Evolutionary conservation across 2,113 vertebrate species (phyloP), one percentile per base, ranked within the genome.

Genomic region (Gallinago media): DNA sequence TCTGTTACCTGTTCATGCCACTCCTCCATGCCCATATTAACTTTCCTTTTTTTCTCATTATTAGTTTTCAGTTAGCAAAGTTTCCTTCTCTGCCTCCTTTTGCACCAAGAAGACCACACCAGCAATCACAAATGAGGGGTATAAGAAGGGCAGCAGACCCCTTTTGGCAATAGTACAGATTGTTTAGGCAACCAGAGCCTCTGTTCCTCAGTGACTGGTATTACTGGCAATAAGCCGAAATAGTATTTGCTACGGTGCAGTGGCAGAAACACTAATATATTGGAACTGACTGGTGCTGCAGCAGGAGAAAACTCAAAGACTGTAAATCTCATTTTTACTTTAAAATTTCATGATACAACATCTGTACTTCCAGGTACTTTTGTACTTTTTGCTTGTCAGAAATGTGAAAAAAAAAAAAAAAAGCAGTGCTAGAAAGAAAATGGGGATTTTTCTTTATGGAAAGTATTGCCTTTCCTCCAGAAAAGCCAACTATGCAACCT

Each of bases 401-500:
- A 96, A 91, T 40, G 18, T 50, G 61, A 21, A 89, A 68, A 71
- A 68, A 71, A 85, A 29, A 31, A 31, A 50, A 66, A 83, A 67
- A 76, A 26, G 11, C 17, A 62, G 17, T 47, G 12, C 26, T 95
- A 83, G 65, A 65, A 58, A 83, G 70, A 94, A 89, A 75, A 36
- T 5, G 1, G 14, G 46, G 13, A 23, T 15, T 74, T 91, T 95
- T 86, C 63, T 65, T 38, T 81, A 88, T 22, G 84, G 92, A 96
- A 96, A 95, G 67, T 96, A 96, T 93, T 96, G 91, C 38, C 50
- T 96, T 96, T 83, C 94, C 74, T 85, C 93, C 67, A 80, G 63
- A 95, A 96, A 93, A 88, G 89, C 94, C 93, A 96, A 89, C 62
- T 96, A 95, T 96, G 95, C 90, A 97, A 95, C n/a, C 54, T 92